Conservation (phyloP, 1,140 invertebrate genomes). For the Akabosia matsudoensis region DNA sequence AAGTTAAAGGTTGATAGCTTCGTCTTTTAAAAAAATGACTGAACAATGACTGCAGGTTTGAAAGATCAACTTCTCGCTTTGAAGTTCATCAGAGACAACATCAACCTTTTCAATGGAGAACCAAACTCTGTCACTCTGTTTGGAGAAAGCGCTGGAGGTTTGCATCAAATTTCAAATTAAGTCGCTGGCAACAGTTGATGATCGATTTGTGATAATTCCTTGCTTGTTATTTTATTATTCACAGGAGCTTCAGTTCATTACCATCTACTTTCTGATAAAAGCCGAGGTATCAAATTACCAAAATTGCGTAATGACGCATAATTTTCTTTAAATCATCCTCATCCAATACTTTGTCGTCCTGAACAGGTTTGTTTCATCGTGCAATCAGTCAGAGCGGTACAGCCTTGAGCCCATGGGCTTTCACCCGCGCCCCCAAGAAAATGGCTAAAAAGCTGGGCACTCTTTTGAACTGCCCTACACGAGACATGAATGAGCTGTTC, state of each 20-base stretch:
- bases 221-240: neutral
- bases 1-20: neutral
- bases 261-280: slow-evolving; percentile 34
- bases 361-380: slow-evolving; percentile 61
- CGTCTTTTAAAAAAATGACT: too few relatives aligned
- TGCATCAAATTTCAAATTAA: neutral
- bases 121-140: slow-evolving; percentile 77
- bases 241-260: slow-evolving; percentile 36
- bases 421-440: slow-evolving; percentile 62
- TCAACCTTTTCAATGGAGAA: slow-evolving; percentile 80
- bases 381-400: slow-evolving; percentile 77
- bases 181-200: neutral
- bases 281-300: slow-evolving; percentile 28
- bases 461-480: slow-evolving; percentile 66
- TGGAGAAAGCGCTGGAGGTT: slow-evolving; percentile 55
- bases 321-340: neutral
- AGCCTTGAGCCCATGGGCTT: slow-evolving; percentile 66
- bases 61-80: slow-evolving; percentile 19
- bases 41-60: neutral
- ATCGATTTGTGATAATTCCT: neutral
- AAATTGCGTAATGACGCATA: neutral
- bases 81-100: slow-evolving; percentile 81
- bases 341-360: neutral
- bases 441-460: slow-evolving; percentile 65
- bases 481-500: slow-evolving; percentile 59